Base-by-base conservation (phyloP, 2,797 vertebrate species). In the Eospalax fontanierii region DNA sequence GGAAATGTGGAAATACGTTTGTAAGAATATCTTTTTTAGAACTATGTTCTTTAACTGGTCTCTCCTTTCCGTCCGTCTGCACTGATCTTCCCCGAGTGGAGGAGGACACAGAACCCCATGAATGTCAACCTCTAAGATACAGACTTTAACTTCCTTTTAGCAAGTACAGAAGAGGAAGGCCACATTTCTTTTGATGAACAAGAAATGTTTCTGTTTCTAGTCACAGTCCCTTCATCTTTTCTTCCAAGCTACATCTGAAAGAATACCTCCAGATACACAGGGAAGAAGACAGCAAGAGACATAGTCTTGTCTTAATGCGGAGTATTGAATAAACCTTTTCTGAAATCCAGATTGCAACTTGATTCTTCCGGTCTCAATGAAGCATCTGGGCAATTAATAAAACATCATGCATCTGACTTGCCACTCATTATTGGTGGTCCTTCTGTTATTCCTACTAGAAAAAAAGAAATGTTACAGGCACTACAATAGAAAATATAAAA, bases 381-480 rank as follows among this genome's bases (percentile, higher is more conserved):
- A 87, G 89, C 57, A 89, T 81, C 80, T 95, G 68, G 70, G 68
- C 75, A 83, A 30, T 78, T 88, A 68, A 70, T 86, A 63, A 84
- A 95, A 95, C 91, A 66, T 70, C 4, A 65, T 50, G 35, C 12
- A 1, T 90, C 70, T 82, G 70, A 89, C n/a, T 95, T 92, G 57
- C 19, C 93, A 90, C 46, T 85, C 91, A 46, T 66, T 82, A 33
- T 50, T 83, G 40, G 38, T 12, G 40, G 18, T 82, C 24, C 30
- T 93, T 96, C 87, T 93, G 73, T 61, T 63, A 94, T 82, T 96
- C 22, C 35, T 93, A 54, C 78, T 3, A 73, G 68, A 79, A 40
- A 22, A 1, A 71, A 22, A 4, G 79, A 78, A 54, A 4, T 68
- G 2, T 10, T 70, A 79, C 22, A 65, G 59, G 43, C 4, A 87